Evolutionary conservation across 2,113 vertebrate genomes (phyloP).

Genomic region (Hemicordylus capensis): DNA sequence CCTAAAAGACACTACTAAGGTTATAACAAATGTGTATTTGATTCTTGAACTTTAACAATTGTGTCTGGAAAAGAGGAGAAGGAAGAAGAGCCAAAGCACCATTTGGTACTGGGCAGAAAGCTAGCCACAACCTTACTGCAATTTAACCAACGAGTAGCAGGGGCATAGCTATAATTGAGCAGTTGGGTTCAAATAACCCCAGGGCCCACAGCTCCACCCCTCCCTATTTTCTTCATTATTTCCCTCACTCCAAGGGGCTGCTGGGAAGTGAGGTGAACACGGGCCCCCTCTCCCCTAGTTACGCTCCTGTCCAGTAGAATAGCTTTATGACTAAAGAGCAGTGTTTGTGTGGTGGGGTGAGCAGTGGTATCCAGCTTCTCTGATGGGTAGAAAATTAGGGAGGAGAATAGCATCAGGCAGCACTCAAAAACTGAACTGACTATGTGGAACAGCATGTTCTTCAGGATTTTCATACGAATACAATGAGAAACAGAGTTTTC

Average conservation of each 20-base stretch:
- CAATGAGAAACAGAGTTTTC: not conserved
- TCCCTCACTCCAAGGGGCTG: too few relatives aligned
- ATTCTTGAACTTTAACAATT: not conserved
- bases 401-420: not conserved
- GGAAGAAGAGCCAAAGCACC: not conserved
- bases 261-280: too few relatives aligned
- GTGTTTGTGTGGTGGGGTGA: not conserved
- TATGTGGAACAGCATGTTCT: constrained; percentile 31
- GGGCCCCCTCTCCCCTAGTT: too few relatives aligned
- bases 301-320: too few relatives aligned
- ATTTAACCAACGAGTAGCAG: too few relatives aligned
- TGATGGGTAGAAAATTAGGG: not conserved
- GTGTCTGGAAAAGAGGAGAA: not conserved
- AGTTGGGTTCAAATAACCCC: too few relatives aligned
- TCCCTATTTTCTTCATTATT: too few relatives aligned
- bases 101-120: not conserved
- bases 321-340: not conserved
- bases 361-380: not conserved
- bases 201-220: too few relatives aligned
- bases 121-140: not conserved
- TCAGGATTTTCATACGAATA: constrained; percentile 32
- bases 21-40: not conserved
- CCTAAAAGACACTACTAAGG: not conserved
- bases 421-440: not conserved
- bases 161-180: too few relatives aligned